Evolutionary conservation across 2,888 invertebrate species (phyloP).

Genomic region (Leptopilina drosophilae): DNA sequence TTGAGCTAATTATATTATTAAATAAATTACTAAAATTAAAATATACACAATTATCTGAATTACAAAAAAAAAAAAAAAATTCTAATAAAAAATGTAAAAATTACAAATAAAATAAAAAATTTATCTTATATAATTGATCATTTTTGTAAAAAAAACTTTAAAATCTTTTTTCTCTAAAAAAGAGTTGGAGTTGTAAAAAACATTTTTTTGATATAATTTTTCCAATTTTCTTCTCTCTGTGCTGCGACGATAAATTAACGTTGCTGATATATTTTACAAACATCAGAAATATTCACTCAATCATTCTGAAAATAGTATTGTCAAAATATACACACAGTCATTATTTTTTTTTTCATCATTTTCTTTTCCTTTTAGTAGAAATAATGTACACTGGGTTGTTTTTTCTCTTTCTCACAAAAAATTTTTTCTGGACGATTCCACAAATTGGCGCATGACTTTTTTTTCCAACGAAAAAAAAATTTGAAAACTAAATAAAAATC

Average conservation of each 20-base stretch:
- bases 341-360: not conserved
- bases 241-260: constrained; percentile 14
- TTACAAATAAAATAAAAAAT: too few relatives aligned
- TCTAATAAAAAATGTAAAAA: too few relatives aligned
- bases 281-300: constrained; percentile 17
- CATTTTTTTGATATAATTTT: too few relatives aligned
- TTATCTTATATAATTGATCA: too few relatives aligned
- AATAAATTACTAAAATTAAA: too few relatives aligned
- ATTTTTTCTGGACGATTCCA: constrained; percentile 17
- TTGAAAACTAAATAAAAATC: too few relatives aligned
- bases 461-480: not conserved
- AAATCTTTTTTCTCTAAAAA: too few relatives aligned
- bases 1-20: too few relatives aligned
- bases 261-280: constrained; percentile 18
- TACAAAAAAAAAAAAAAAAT: too few relatives aligned
- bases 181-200: not conserved
- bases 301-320: constrained; percentile 66
- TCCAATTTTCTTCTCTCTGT: not conserved
- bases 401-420: not conserved
- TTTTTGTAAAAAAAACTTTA: too few relatives aligned
- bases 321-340: constrained; percentile 73
- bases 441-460: constrained; percentile 18
- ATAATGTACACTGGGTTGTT: constrained; percentile 64
- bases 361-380: constrained; percentile 47
- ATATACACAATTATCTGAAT: too few relatives aligned